Conservation (phyloP, 1,140 invertebrate species). For the Nasonia vitripennis region DNA sequence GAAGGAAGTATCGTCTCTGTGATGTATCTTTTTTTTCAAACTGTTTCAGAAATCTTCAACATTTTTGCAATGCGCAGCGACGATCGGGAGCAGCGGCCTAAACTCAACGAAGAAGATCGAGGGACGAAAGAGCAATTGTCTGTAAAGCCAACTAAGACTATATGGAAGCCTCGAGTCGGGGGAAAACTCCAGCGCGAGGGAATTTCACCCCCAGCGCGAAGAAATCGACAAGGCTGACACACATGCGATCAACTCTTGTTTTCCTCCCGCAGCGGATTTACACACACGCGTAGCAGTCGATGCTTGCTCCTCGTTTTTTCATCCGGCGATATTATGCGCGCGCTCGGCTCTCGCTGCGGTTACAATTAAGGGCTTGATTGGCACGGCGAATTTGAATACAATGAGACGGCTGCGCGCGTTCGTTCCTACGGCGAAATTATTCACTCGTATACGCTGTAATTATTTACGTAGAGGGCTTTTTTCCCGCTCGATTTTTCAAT, state of each 20-base stretch:
- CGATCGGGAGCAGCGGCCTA: background rate
- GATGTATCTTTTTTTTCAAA: no score
- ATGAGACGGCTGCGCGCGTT: background rate
- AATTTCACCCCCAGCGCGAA: slow-evolving; percentile 35
- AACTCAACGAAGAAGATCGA: slow-evolving; percentile 43
- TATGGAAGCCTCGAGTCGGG: background rate
- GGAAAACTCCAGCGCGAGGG: slow-evolving; percentile 33
- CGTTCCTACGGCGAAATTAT: background rate
- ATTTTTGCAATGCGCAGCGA: background rate
- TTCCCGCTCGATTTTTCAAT: no score
- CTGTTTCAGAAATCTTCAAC: no score
- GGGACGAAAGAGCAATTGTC: slow-evolving; percentile 44
- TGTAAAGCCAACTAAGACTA: slow-evolving; percentile 32
- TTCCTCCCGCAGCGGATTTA: slow-evolving; percentile 12
- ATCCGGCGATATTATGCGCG: background rate
- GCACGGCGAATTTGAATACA: slow-evolving; percentile 42
- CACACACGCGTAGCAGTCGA: background rate
- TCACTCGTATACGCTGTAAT: slow-evolving; percentile 10
- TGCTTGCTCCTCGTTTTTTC: background rate
- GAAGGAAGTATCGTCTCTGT: no score
- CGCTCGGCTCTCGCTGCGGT: background rate
- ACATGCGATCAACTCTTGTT: slow-evolving; percentile 25
- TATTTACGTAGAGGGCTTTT: slow-evolving; percentile 2
- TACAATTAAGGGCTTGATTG: slow-evolving; percentile 40
- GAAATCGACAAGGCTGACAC: slow-evolving; percentile 27